Conservation (phyloP, 2,888 invertebrate species). For the Sinelater perroti region DNA sequence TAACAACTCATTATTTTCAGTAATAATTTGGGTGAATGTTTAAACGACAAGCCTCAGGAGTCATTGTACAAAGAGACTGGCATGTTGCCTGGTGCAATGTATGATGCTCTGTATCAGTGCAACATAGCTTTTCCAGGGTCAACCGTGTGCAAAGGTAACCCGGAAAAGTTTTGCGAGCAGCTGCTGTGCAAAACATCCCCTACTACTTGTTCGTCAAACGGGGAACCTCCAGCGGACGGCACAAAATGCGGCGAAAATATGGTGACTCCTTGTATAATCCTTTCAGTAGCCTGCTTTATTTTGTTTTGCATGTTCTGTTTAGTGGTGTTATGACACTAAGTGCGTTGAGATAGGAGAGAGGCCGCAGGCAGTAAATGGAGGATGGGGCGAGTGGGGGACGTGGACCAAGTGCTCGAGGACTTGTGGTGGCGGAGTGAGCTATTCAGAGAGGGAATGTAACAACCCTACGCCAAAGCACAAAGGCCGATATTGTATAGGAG, state of each 20-base stretch:
- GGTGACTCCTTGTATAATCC: conserved; percentile 60
- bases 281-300: too few relatives aligned
- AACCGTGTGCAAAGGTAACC: conserved; percentile 50
- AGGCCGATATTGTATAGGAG: conserved; percentile 72
- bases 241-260: conserved; percentile 71
- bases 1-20: conserved; percentile 52
- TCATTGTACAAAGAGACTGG: conserved; percentile 65
- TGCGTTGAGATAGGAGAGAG: conserved; percentile 70
- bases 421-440: conserved; percentile 71
- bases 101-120: conserved; percentile 73
- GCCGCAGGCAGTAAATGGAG: conserved; percentile 70
- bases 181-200: conserved; percentile 64
- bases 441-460: conserved; percentile 68
- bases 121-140: conserved; percentile 56
- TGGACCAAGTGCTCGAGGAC: conserved; percentile 69
- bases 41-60: conserved; percentile 70
- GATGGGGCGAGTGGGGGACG: conserved; percentile 71
- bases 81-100: conserved; percentile 72
- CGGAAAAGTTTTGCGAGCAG: conserved; percentile 60
- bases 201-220: conserved; percentile 62
- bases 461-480: conserved; percentile 70
- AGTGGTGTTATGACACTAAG: conserved; percentile 73
- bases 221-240: conserved; percentile 71
- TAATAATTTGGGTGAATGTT: conserved; percentile 71
- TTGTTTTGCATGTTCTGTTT: conserved; percentile 10